These are phyloP conservation scores for Helarctos malayanus DNA, from an alignment of 2,797 vertebrate genomes.

Conservation along the genomic window DNA sequence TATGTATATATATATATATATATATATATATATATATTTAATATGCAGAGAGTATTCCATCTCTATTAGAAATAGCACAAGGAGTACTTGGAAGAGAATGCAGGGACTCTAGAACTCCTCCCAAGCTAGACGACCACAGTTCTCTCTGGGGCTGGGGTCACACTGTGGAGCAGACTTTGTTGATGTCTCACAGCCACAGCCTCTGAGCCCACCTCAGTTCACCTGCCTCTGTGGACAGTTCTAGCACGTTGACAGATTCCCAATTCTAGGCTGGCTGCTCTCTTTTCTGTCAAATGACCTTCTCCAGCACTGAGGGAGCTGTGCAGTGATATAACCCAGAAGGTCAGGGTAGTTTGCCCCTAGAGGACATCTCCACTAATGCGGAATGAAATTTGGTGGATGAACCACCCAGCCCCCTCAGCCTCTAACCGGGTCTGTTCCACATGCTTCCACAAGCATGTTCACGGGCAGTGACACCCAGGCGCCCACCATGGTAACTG, in stretches of 20 bases:
- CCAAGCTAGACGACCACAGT: accelerated
- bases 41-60: neutral
- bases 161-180: accelerated
- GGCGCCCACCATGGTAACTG: neutral
- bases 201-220: neutral
- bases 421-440: too few species aligned
- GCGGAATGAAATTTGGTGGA: accelerated
- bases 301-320: accelerated
- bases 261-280: neutral
- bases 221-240: neutral
- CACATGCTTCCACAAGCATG: neutral
- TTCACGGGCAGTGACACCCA: accelerated
- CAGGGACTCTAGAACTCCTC: neutral
- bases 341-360: neutral
- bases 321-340: neutral
- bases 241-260: neutral
- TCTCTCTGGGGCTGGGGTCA: accelerated
- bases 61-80: too few species aligned
- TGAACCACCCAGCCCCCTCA: neutral
- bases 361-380: neutral
- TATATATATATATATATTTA: too few species aligned
- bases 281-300: neutral
- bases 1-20: too few species aligned
- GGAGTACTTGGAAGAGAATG: neutral
- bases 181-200: neutral